Conservation (phyloP, 2,113 vertebrate genomes). For the Phylloscopus whistleri region DNA sequence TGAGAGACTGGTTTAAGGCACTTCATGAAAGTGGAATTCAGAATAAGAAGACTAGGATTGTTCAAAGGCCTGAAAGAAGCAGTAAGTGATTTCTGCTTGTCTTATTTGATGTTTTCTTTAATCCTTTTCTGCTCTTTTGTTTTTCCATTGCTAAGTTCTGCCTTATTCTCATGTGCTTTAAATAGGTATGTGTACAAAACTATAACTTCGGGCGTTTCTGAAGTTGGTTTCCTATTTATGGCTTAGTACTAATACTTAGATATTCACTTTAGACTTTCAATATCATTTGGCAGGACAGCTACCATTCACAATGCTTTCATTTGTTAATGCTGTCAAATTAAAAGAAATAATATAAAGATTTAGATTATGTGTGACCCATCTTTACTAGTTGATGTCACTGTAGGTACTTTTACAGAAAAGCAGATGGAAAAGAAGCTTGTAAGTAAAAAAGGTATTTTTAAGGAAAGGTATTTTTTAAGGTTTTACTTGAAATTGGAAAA, state of each 20-base stretch:
- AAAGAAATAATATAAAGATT: not conserved
- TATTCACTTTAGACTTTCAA: not conserved
- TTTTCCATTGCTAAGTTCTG: not conserved
- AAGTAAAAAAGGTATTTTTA: not conserved
- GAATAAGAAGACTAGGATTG: conserved; percentile 82
- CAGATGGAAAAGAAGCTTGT: not conserved
- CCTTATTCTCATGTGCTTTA: not conserved
- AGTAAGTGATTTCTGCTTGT: conserved; percentile 76
- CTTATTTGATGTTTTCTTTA: not conserved
- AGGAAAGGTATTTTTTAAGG: not conserved
- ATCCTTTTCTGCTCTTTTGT: not conserved
- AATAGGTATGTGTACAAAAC: not conserved
- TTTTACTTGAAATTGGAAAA: not conserved
- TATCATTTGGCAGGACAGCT: not conserved
- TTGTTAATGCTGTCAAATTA: not conserved
- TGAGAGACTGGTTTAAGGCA: conserved; percentile 94
- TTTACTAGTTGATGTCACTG: not conserved
- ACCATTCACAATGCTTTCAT: not conserved
- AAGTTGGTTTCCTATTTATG: not conserved
- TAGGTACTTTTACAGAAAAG: not conserved
- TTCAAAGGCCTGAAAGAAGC: conserved; percentile 86
- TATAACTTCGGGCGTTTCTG: not conserved
- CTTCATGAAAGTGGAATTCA: conserved; percentile 88
- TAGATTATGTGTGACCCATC: not conserved
- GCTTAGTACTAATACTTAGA: not conserved